Conservation (phyloP, 2,888 invertebrate species). For the Cactoblastis cactorum region DNA sequence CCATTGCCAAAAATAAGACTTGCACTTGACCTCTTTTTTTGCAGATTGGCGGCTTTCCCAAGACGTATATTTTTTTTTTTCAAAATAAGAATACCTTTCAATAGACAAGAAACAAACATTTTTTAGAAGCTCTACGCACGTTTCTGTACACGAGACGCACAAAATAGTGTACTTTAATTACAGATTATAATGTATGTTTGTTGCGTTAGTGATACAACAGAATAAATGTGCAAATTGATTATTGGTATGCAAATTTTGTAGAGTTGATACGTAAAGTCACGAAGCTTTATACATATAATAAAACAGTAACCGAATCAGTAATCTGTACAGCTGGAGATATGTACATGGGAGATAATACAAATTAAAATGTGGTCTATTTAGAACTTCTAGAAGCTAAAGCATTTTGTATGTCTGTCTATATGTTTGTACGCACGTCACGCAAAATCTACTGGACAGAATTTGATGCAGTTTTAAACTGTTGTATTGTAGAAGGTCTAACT, state of each 20-base stretch:
- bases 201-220: not conserved
- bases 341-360: no score
- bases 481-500: no score
- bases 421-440: no score
- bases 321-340: not conserved
- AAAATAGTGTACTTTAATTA: not conserved
- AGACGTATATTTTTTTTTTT: constrained; percentile 1
- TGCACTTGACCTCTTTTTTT: not conserved
- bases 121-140: not conserved
- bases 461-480: no score
- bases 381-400: no score
- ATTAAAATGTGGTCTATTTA: no score
- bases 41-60: constrained; percentile 4
- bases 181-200: not conserved
- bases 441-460: no score
- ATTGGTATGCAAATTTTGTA: constrained; percentile 2
- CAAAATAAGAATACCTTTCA: constrained; percentile 2
- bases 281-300: not conserved
- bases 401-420: no score
- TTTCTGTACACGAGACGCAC: not conserved
- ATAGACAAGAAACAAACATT: not conserved
- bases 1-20: not conserved
- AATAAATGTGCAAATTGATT: not conserved
- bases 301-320: no score
- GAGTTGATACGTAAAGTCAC: not conserved